phyloP scores from a whole-genome alignment of 2,888 invertebrate genomes.

The Globia sparganii region DNA sequence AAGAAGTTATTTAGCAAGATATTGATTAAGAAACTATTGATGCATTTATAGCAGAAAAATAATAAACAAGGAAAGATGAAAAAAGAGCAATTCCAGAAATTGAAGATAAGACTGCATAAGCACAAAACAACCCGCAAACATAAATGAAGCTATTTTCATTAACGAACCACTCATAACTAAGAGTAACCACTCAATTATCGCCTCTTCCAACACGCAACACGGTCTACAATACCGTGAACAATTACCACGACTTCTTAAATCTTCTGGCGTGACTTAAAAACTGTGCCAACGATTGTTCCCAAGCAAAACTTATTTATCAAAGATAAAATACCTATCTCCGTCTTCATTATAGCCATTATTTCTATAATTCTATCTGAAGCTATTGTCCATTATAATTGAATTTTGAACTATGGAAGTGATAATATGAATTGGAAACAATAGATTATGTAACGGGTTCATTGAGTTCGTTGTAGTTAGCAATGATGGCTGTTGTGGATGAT shows the following conservation, averaged over 20 bases:
- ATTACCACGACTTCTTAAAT: constrained; percentile 32
- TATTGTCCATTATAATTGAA: constrained; percentile 65
- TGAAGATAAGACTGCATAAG: constrained; percentile 2
- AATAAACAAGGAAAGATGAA: constrained; percentile 1
- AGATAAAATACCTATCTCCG: constrained; percentile 46
- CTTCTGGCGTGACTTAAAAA: constrained; percentile 59
- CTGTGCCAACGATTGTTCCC: constrained; percentile 65
- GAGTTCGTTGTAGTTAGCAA: constrained; percentile 22
- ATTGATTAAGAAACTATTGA: constrained; percentile 1
- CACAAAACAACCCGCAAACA: background rate
- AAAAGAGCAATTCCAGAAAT: background rate
- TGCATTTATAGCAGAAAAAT: background rate
- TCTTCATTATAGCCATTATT: constrained; percentile 60
- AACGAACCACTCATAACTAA: constrained; percentile 25
- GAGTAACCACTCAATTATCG: constrained; percentile 33
- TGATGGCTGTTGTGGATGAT: constrained; percentile 36
- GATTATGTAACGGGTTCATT: constrained; percentile 15
- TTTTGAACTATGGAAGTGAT: constrained; percentile 54
- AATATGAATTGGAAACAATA: constrained; percentile 50
- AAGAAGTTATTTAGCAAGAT: background rate
- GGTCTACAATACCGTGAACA: constrained; percentile 29
- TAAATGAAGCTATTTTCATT: constrained; percentile 29
- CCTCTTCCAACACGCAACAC: constrained; percentile 37
- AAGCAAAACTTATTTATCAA: constrained; percentile 60
- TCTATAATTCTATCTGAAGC: constrained; percentile 45